Percentiles rank a stretch among this genome's conserved stretches.
These are phyloP conservation scores for Ameiurus melas DNA, from an alignment of 2,113 vertebrate genomes.

Conservation along the genomic window DNA sequence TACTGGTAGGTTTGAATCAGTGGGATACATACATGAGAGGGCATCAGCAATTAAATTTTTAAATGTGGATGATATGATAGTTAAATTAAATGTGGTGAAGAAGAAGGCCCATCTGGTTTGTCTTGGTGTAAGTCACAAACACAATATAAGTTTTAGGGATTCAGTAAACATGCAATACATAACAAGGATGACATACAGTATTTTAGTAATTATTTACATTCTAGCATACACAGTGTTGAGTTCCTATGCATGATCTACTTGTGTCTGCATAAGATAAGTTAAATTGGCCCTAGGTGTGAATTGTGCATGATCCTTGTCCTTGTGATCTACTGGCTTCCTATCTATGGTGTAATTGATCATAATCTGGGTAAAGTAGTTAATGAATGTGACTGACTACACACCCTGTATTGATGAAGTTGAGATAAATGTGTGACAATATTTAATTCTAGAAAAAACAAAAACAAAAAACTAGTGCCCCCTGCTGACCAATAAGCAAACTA, in stretches of 20 bases:
- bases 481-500: not conserved
- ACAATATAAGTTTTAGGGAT: not conserved
- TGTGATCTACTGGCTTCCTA: not conserved
- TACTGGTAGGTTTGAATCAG: not conserved
- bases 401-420: not conserved
- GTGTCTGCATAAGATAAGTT: not conserved
- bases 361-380: not conserved
- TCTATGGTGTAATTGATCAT: not conserved
- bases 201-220: not conserved
- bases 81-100: no score
- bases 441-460: not conserved
- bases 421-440: not conserved
- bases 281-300: not conserved
- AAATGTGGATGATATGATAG: no score
- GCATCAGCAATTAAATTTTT: no score
- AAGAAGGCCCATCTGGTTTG: no score
- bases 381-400: not conserved
- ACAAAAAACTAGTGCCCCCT: not conserved
- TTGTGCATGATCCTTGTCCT: not conserved
- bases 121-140: no score
- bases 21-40: not conserved
- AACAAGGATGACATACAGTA: not conserved
- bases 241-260: not conserved
- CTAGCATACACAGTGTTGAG: not conserved
- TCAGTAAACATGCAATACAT: not conserved